Base-by-base conservation (phyloP, 2,797 vertebrate genomes). In the Sebastes cheni region DNA sequence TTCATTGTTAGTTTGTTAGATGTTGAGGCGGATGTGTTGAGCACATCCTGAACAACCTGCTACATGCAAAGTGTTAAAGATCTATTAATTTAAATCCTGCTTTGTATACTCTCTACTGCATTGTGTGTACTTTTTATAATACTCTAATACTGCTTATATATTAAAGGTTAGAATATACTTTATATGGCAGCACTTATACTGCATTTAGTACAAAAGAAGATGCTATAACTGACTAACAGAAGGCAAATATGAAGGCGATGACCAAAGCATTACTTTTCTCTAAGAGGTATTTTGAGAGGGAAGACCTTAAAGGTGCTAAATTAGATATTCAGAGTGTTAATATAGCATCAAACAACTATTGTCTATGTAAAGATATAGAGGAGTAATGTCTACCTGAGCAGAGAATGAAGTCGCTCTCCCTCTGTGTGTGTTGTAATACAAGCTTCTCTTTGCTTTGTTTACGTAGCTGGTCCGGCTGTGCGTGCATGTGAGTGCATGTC, bases 1-100 rank as follows among this genome's bases (percentile, higher is more conserved):
- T 22, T 69, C 68, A 30, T 34, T 22, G 60, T 80, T 72, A 6
- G 71, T 80, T 80, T 64, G 46, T 83, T 75, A 81, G 83, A 66
- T 83, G 82, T 77, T 64, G 56, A 78, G 67, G 29, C 16, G 88
- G 93, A 91, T 93, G 88, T 95, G 95, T 93, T 96, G 96, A 96
- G 78, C 95, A 88, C 81, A 88, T 95, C 94, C 93, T 68, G 59
- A 81, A 79, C 66, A 67, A 59, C 79, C 74, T 80, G 89, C 86
- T 88, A 72, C 72, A 73, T 68, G 69, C 81, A 82, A 78, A 91
- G 85, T 82, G 20, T 88, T 80, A 69, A 90, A 61, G 88, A 86
- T 85, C 73, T 88, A 65, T 64, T 95, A 83, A 95, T 91, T 94
- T 91, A 93, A 94, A 91, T 77, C 60, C 18, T 80, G 59, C 55